These are phyloP conservation scores for Archegozetes longisetosus DNA, from an alignment of 1,140 invertebrate species.

Conservation along the genomic window DNA sequence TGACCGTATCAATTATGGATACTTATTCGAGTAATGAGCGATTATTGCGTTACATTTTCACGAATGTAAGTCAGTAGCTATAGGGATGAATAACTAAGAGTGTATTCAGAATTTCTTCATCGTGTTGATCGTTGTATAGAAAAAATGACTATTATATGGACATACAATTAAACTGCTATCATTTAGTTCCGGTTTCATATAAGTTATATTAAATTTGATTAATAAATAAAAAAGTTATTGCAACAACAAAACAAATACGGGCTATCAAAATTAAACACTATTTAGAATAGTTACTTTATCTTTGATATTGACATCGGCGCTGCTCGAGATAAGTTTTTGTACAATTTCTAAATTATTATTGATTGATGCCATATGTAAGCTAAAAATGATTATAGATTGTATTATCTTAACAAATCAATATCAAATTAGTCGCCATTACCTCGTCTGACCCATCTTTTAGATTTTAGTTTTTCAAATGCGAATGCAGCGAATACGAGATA, in stretches of 20 bases:
- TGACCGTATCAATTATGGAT: no score
- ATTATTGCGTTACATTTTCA: no score
- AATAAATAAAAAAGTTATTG: background rate
- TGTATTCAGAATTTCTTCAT: no score
- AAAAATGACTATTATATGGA: no score
- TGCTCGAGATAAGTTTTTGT: slow-evolving; percentile 27
- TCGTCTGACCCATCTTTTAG: background rate
- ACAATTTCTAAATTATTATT: slow-evolving; percentile 30
- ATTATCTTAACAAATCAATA: background rate
- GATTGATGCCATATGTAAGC: slow-evolving; percentile 29
- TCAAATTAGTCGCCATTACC: background rate
- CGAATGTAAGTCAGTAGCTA: no score
- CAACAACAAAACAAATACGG: background rate
- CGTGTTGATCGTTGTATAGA: no score
- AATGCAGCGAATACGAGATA: background rate
- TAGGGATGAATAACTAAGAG: no score
- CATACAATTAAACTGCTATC: no score
- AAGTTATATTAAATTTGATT: no score
- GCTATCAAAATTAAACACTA: background rate
- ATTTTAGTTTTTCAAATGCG: background rate
- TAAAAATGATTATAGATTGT: background rate
- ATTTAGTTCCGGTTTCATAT: no score
- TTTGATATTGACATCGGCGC: slow-evolving; percentile 28
- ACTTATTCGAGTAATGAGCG: no score
- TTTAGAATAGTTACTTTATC: slow-evolving; percentile 28